These are phyloP conservation scores for Pogonocichla stellata DNA, from an alignment of 2,113 vertebrate genomes.

Conservation along the genomic window DNA sequence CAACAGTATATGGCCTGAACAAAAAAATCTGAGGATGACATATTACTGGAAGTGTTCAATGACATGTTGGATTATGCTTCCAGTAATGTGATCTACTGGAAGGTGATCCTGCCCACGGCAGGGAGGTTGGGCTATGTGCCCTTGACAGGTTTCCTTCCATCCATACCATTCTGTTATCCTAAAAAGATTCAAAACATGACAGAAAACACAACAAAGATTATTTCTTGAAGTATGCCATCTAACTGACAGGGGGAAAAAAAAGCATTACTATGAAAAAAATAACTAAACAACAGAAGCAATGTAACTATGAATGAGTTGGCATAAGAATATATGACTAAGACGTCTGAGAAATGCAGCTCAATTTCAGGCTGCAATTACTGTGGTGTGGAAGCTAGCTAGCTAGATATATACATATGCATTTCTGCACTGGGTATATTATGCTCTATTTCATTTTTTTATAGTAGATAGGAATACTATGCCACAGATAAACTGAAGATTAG, in stretches of 20 bases:
- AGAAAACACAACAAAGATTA: not conserved
- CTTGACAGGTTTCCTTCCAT: not conserved
- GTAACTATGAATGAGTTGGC: fast-evolving
- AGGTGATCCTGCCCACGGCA: fast-evolving
- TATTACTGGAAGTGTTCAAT: too few relatives aligned
- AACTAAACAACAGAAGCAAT: not conserved
- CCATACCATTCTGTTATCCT: not conserved
- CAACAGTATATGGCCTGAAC: not conserved
- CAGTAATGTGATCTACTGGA: not conserved
- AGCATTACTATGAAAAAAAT: not conserved
- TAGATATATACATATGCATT: not conserved
- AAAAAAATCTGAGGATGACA: not conserved
- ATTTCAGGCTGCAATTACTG: not conserved
- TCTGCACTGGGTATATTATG: not conserved
- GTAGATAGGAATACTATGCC: not conserved
- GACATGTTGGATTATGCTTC: not conserved
- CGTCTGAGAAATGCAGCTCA: not conserved
- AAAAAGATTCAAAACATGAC: not conserved
- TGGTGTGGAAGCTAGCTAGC: not conserved
- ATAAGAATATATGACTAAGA: not conserved
- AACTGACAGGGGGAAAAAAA: not conserved
- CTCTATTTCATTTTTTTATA: not conserved
- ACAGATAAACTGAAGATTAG: not conserved
- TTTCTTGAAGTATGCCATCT: not conserved
- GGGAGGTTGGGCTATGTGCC: fast-evolving